phyloP scores from a whole-genome alignment of 2,113 vertebrate species.

The Lipophrys pholis region DNA sequence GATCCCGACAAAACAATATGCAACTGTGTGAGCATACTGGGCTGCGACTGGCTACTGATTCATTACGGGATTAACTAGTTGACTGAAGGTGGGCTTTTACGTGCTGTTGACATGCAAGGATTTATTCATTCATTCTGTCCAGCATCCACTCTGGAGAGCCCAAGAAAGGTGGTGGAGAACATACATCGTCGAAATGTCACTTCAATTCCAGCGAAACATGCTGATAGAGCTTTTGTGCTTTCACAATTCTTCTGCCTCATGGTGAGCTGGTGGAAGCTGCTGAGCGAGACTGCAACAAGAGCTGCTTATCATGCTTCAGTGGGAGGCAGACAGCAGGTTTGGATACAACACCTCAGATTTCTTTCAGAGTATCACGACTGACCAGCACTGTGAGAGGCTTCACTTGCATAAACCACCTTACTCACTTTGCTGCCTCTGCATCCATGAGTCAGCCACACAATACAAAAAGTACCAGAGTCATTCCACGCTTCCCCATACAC shows the following conservation, averaged over 20 bases:
- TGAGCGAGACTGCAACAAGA: slow-evolving; percentile 65
- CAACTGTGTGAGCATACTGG: slow-evolving; percentile 9
- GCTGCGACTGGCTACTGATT: slow-evolving; percentile 7
- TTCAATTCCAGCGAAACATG: slow-evolving; percentile 62
- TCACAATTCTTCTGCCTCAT: slow-evolving; percentile 56
- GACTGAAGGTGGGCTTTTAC: slow-evolving; percentile 56
- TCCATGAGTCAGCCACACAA: slow-evolving; percentile 39
- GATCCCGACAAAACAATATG: slow-evolving; percentile 35
- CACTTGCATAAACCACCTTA: slow-evolving; percentile 5
- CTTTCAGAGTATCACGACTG: slow-evolving; percentile 43
- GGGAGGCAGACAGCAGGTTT: slow-evolving; percentile 50
- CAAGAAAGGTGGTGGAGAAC: slow-evolving; percentile 38
- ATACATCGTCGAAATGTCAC: slow-evolving; percentile 68
- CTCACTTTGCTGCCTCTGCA: slow-evolving; percentile 39
- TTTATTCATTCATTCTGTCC: slow-evolving; percentile 51
- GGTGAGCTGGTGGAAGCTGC: slow-evolving; percentile 58
- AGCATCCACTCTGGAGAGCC: slow-evolving; percentile 41
- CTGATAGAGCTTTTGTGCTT: slow-evolving; percentile 65
- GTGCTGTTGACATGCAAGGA: slow-evolving; percentile 59
- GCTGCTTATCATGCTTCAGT: slow-evolving; percentile 64
- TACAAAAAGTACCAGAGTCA: slow-evolving; percentile 3
- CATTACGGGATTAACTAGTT: too few species aligned
- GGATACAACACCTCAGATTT: slow-evolving; percentile 60
- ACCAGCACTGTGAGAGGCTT: slow-evolving; percentile 37
- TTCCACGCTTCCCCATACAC: background rate